Percentiles rank a stretch among this genome's conserved stretches.
Conservation (phyloP, 2,888 invertebrate genomes). For the Pandemis cinnamomeana region DNA sequence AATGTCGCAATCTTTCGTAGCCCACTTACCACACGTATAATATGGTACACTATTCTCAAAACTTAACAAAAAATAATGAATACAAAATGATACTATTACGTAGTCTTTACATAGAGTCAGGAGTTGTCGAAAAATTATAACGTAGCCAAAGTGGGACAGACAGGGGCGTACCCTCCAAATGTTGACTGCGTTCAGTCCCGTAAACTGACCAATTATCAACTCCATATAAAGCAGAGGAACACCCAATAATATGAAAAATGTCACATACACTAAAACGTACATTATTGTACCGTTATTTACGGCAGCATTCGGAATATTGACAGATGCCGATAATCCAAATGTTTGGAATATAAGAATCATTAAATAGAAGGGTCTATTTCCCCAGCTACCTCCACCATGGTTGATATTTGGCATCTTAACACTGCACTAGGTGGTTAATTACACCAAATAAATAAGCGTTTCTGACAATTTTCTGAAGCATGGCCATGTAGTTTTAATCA, state of each 20-base stretch:
- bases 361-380: constrained; percentile 52
- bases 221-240: constrained; percentile 76
- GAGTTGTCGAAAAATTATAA: constrained; percentile 64
- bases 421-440: neutral
- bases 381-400: constrained; percentile 45
- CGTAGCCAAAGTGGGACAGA: constrained; percentile 68
- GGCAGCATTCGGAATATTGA: constrained; percentile 55
- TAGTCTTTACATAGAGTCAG: constrained; percentile 59
- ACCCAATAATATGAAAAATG: constrained; percentile 60
- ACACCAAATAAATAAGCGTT: neutral
- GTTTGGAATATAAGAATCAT: constrained; percentile 59
- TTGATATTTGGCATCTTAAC: constrained; percentile 7
- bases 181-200: constrained; percentile 67
- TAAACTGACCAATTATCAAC: constrained; percentile 71
- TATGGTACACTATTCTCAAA: constrained; percentile 71
- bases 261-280: constrained; percentile 51
- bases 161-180: constrained; percentile 68
- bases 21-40: constrained; percentile 66
- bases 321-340: constrained; percentile 55
- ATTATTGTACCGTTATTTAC: constrained; percentile 59
- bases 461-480: neutral
- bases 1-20: constrained; percentile 59
- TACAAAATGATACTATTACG: constrained; percentile 55
- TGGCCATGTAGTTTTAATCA: neutral
- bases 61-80: constrained; percentile 73